Evolutionary conservation across 1,140 invertebrate genomes (phyloP), one percentile per base, ranked within the genome.

Genomic region (Cyclina sinensis): DNA sequence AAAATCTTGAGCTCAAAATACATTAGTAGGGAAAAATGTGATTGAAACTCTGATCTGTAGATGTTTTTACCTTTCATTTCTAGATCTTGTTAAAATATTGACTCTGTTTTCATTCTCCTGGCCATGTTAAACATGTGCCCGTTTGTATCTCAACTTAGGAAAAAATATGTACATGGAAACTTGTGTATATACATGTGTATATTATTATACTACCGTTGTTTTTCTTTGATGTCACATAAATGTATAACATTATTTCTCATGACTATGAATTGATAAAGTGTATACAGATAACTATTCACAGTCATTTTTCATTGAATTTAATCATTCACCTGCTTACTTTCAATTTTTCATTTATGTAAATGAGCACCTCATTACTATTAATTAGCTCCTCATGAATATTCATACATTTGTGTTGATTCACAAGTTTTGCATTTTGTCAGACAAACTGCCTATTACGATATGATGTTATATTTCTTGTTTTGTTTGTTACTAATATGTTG

Each of bases 401-500:
- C 62, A 74, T 85, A 73, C 32, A 39, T 73, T 46, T 73, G 70
- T 85, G 70, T 85, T 85, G 82, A 73, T 46, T 85, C 70, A 85
- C 82, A 85, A 54, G 74, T 82, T 65, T 74, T 85, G 82, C 82
- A 85, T 85, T n/a, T 85, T 85, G 65, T 85, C 39, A 48, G 57
- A 82, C 59, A 76, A 74, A 86, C 84, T 86, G 84, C 84, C 84
- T 86, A 74, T 76, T 59, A 74, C 48, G 37, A 68, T 48, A 73
- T 73, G 32, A 86, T 86, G 70, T 86, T 84, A 84, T 48, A 78
- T 81, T 65, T 62, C 57, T 81, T 78, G 54, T 76, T 86, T 76
- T 62, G 54, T 78, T 78, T 86, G 84, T 86, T 86, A 86, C 39
- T n/a, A 84, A 43, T 84, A 74, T 84, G 82, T 84, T 84, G 82